Base-by-base conservation (phyloP, 2,113 vertebrate species). In the Cheirogaleus medius region DNA sequence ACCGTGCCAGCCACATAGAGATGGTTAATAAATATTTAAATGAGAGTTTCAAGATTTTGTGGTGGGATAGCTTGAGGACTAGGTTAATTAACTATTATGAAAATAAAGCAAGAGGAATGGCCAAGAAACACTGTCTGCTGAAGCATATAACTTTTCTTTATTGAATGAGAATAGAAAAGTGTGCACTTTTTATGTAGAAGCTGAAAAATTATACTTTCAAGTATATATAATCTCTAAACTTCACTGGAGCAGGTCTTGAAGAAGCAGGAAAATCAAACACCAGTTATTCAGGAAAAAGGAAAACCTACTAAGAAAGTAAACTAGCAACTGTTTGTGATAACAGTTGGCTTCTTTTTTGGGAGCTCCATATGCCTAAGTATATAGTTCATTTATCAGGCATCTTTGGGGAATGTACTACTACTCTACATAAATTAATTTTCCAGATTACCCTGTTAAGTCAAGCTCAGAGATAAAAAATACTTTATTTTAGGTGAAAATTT, bases 61-160 rank as follows among this genome's bases (percentile, higher is more conserved):
- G 25, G 10, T 73, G 17, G 11, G 27, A 92, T 78, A 76, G 17
- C 39, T 87, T 64, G 60, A 82, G 4, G 58, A 81, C 20, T 71
- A 54, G 12, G 3, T 69, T 90, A 95, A 78, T 87, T 85, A 95
- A 64, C 44, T 58, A 37, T 95, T 77, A 85, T 64, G n/a, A 54
- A 97, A 88, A 81, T 87, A 76, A 88, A 97, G 63, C 37, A 69
- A 80, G 44, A 29, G 34, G 90, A 87, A 94, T 29, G 47, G 52
- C 8, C 37, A 82, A 90, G 37, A 76, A 69, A 63, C 1, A 52
- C 12, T 60, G n/a, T 64, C 21, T 81, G 17, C 44, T 76, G 9
- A 64, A 82, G 37, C 54, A 49, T 81, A 25, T 69, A 60, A 37
- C 29, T 47, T 93, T 77, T 58, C 11, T 92, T 90, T 90, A 82